Conservation (phyloP, 2,113 vertebrate species). For the Abramis brama region DNA sequence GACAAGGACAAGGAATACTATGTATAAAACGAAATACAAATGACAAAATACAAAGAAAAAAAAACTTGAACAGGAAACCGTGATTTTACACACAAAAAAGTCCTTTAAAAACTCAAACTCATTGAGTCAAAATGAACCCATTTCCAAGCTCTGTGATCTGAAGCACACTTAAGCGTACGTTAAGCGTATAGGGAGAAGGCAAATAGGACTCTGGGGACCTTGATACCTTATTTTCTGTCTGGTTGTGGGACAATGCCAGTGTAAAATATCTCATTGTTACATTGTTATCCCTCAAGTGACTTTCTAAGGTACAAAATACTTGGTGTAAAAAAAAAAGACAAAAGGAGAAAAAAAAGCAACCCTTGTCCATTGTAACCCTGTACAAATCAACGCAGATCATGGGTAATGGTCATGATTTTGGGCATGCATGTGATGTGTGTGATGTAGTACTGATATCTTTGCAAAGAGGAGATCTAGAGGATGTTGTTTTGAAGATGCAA, state of each 20-base stretch:
- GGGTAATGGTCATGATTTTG: slow-evolving; percentile 73
- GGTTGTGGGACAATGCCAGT: slow-evolving; percentile 80
- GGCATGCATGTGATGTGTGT: slow-evolving; percentile 83
- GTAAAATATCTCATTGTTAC: slow-evolving; percentile 86
- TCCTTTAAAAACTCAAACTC: slow-evolving; percentile 69
- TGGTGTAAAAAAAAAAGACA: slow-evolving; percentile 53
- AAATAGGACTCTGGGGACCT: slow-evolving; percentile 67
- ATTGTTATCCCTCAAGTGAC: slow-evolving; percentile 86
- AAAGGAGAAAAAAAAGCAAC: slow-evolving; percentile 40
- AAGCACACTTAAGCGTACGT: slow-evolving; percentile 82
- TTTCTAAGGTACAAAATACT: slow-evolving; percentile 72
- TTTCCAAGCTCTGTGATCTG: slow-evolving; percentile 80
- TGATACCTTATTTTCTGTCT: slow-evolving; percentile 69
- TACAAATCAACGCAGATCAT: slow-evolving; percentile 78
- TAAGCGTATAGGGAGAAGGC: slow-evolving; percentile 68
- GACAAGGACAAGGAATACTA: slow-evolving; percentile 99
- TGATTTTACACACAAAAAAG: slow-evolving; percentile 76
- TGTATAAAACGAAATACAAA: slow-evolving; percentile 80
- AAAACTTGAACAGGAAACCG: slow-evolving; percentile 80
- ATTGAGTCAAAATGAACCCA: slow-evolving; percentile 79
- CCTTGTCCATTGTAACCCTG: slow-evolving; percentile 78
- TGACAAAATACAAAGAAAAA: slow-evolving; percentile 55
- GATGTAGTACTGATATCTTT: slow-evolving; percentile 79
- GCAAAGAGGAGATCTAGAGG: slow-evolving; percentile 72
- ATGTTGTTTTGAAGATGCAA: slow-evolving; percentile 60